These are phyloP conservation scores for Cathartes aura DNA, from an alignment of 2,113 vertebrate species.

Conservation along the genomic window DNA sequence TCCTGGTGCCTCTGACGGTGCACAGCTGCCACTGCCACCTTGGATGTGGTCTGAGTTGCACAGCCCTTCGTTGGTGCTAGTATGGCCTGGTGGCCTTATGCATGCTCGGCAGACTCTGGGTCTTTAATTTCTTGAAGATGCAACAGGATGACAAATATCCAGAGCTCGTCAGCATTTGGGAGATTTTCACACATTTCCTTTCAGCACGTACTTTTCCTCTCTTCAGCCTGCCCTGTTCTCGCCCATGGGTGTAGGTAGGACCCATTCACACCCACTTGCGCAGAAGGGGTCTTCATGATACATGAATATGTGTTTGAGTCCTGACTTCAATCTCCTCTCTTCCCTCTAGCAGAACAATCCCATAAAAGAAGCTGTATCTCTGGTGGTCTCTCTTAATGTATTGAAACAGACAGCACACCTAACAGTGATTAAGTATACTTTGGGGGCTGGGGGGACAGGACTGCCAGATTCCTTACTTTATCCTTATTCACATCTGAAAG, in stretches of 20 bases:
- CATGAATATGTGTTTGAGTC: neutral
- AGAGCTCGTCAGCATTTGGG: no score
- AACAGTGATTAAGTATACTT: neutral
- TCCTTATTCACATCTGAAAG: neutral
- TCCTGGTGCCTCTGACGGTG: rapidly evolving
- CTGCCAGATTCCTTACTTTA: neutral
- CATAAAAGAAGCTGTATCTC: neutral
- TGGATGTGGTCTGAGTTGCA: rapidly evolving
- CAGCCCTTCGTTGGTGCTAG: rapidly evolving
- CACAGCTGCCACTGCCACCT: neutral
- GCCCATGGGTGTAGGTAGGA: rapidly evolving
- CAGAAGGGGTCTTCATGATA: neutral
- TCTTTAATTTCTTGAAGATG: no score
- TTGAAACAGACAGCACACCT: neutral
- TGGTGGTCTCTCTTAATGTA: neutral
- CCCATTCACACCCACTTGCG: neutral
- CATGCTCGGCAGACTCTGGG: rapidly evolving
- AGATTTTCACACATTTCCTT: no score
- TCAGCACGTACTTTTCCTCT: neutral
- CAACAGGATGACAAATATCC: no score
- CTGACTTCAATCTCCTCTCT: neutral
- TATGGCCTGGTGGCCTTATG: no score
- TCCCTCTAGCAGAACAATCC: neutral
- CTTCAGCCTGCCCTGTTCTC: neutral
- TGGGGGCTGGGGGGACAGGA: neutral